Percentiles rank a stretch among this genome's conserved stretches.
These are phyloP conservation scores for Lasiurus cinereus DNA, from an alignment of 2,113 vertebrate species.

Conservation along the genomic window DNA sequence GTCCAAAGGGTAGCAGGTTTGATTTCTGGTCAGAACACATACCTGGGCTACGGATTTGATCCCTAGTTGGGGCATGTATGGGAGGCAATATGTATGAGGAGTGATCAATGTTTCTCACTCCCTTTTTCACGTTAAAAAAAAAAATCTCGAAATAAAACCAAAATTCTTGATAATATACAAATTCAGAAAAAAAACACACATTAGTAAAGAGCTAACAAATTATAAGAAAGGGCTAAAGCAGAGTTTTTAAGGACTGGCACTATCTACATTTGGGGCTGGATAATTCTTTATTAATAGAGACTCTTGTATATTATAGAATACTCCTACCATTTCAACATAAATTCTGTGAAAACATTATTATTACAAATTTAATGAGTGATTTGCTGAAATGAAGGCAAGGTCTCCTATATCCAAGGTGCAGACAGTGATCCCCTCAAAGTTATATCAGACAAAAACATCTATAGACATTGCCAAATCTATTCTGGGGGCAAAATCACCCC, in stretches of 20 bases:
- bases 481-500: background rate
- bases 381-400: constrained; percentile 48
- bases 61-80: too few relatives aligned
- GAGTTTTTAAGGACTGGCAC: background rate
- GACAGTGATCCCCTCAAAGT: background rate
- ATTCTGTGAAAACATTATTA: constrained; percentile 9
- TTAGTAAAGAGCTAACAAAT: background rate
- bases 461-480: background rate
- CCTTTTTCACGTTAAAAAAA: too few relatives aligned
- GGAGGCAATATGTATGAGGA: too few relatives aligned
- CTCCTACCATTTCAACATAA: background rate
- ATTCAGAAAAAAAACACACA: background rate
- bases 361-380: constrained; percentile 11
- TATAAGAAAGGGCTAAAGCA: background rate
- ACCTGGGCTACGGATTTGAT: too few relatives aligned
- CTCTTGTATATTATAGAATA: background rate
- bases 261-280: background rate
- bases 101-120: too few relatives aligned
- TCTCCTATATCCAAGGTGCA: background rate
- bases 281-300: background rate
- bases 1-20: too few relatives aligned
- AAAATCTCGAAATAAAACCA: constrained; percentile 28
- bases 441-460: background rate
- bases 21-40: too few relatives aligned
- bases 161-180: constrained; percentile 32